These are phyloP conservation scores for Myioborus miniatus DNA, from an alignment of 2,797 vertebrate species.

Conservation along the genomic window DNA sequence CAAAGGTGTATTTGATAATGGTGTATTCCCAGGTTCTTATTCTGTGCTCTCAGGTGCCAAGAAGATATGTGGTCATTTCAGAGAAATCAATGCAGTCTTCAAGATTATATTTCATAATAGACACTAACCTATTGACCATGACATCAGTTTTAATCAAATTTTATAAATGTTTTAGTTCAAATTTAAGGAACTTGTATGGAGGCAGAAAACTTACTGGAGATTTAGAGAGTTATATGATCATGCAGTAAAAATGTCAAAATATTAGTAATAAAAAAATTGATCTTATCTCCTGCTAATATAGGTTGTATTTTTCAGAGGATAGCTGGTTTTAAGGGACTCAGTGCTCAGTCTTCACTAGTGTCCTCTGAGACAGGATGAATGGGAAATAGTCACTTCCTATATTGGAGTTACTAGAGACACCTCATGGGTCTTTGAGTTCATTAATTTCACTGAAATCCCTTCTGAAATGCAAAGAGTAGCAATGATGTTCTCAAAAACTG, in stretches of 20 bases:
- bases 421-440: neutral
- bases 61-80: neutral
- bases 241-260: constrained; percentile 23
- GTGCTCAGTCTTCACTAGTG: neutral
- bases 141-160: neutral
- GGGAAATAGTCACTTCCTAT: neutral
- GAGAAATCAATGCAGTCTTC: neutral
- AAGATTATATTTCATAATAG: neutral
- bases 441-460: neutral
- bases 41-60: neutral
- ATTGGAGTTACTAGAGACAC: neutral
- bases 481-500: neutral
- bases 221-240: neutral
- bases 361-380: neutral
- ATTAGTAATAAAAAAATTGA: neutral
- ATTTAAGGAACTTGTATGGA: neutral
- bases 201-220: neutral
- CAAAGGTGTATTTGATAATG: neutral
- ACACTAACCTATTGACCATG: neutral
- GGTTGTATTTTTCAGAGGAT: neutral
- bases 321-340: neutral
- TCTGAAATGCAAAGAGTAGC: neutral
- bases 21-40: neutral
- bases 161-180: neutral
- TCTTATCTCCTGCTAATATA: neutral